Conservation (phyloP, 2,113 vertebrate genomes). For the Cygnus atratus region DNA sequence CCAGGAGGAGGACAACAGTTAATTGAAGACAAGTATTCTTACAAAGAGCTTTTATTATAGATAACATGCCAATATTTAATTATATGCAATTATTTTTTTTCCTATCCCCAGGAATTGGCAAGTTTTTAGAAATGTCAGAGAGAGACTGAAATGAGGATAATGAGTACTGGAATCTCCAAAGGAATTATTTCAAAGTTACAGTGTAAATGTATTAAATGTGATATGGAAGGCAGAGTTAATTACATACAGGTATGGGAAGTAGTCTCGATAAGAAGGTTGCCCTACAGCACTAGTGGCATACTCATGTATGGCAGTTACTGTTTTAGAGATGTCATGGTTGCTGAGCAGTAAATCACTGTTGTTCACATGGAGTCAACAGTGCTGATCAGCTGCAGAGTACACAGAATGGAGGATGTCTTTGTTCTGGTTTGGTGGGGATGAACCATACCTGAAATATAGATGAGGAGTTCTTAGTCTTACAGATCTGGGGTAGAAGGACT, state of each 20-base stretch:
- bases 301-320: background rate
- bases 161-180: background rate
- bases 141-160: background rate
- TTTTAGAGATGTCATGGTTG: background rate
- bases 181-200: background rate
- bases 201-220: background rate
- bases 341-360: background rate
- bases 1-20: background rate
- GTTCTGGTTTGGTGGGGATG: background rate
- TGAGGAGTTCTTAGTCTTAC: background rate
- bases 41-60: background rate
- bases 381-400: background rate
- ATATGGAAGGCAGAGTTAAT: constrained; percentile 7
- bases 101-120: background rate
- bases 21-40: background rate
- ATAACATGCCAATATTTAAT: background rate
- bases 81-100: background rate
- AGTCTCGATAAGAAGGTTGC: background rate
- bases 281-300: background rate
- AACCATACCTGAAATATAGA: background rate
- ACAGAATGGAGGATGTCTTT: background rate
- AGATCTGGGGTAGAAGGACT: background rate
- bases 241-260: background rate
- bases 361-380: fast-evolving
- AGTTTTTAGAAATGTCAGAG: background rate